Percentiles rank a stretch among this genome's conserved stretches.
phyloP scores from a whole-genome alignment of 2,797 vertebrate genomes.

The Emys orbicularis region DNA sequence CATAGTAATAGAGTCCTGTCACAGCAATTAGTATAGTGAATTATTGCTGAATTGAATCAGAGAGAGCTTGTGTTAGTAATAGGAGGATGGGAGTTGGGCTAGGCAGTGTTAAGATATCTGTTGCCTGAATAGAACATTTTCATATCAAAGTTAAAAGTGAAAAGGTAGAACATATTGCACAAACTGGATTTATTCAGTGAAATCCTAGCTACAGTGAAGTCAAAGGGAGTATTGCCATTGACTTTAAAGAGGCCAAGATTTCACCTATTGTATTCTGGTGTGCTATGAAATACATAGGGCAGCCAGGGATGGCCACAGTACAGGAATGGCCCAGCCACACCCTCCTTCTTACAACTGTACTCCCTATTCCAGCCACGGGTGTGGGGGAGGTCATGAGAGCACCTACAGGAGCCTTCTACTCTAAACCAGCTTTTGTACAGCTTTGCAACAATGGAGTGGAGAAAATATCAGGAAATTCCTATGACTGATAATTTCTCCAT shows the following conservation, averaged over 20 bases:
- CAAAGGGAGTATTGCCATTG: not conserved
- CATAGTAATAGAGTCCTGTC: not conserved
- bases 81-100: not conserved
- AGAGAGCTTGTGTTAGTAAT: not conserved
- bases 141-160: not conserved
- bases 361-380: not conserved
- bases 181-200: not conserved
- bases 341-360: not conserved
- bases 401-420: not conserved
- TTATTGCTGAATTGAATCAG: not conserved
- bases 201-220: not conserved
- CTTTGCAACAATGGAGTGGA: not conserved
- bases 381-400: not conserved
- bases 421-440: fast-evolving
- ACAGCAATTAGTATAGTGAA: not conserved
- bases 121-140: not conserved
- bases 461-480: not conserved
- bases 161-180: not conserved
- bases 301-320: not conserved
- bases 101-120: fast-evolving
- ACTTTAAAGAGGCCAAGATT: not conserved
- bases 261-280: not conserved
- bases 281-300: fast-evolving
- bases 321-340: not conserved
- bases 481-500: not conserved